Conservation (phyloP, 2,888 invertebrate species). For the Ormia ochracea region DNA sequence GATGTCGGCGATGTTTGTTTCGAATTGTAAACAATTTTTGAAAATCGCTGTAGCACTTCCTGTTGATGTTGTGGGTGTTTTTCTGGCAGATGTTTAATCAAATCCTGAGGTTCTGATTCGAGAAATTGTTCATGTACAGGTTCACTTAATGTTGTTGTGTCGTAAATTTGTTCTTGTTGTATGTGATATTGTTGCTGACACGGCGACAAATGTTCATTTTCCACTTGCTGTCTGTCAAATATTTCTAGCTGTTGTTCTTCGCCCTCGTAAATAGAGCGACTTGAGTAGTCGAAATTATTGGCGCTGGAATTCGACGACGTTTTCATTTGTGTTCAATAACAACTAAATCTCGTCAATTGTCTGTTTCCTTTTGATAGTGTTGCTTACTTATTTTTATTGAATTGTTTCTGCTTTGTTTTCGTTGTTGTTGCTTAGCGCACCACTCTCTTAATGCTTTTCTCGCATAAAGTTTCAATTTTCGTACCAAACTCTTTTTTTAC, state of each 20-base stretch:
- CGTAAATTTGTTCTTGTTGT: constrained; percentile 31
- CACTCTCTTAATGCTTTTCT: constrained; percentile 36
- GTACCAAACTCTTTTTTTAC: constrained; percentile 16
- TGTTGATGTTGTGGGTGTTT: constrained; percentile 23
- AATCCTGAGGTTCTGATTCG: constrained; percentile 37
- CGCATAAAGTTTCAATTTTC: constrained; percentile 48
- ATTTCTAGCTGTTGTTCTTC: constrained; percentile 57
- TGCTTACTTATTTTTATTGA: constrained; percentile 1
- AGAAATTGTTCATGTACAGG: constrained; percentile 17
- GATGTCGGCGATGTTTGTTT: neutral
- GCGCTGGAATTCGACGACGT: constrained; percentile 73
- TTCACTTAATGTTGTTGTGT: constrained; percentile 21
- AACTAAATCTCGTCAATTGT: constrained; percentile 57
- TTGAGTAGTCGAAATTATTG: constrained; percentile 74
- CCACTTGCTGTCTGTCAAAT: constrained; percentile 39
- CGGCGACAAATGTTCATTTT: constrained; percentile 43
- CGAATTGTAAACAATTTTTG: constrained; percentile 29
- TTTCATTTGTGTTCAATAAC: constrained; percentile 71
- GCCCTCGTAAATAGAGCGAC: constrained; percentile 68
- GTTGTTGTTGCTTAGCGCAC: constrained; percentile 17
- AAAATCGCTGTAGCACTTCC: constrained; percentile 59
- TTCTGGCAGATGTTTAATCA: constrained; percentile 30
- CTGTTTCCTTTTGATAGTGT: constrained; percentile 33
- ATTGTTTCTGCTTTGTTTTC: constrained; percentile 20
- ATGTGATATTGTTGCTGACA: constrained; percentile 28